Evolutionary conservation across 1,140 invertebrate genomes (phyloP), one percentile per base, ranked within the genome.

Genomic region (Tetramorium simillimum): DNA sequence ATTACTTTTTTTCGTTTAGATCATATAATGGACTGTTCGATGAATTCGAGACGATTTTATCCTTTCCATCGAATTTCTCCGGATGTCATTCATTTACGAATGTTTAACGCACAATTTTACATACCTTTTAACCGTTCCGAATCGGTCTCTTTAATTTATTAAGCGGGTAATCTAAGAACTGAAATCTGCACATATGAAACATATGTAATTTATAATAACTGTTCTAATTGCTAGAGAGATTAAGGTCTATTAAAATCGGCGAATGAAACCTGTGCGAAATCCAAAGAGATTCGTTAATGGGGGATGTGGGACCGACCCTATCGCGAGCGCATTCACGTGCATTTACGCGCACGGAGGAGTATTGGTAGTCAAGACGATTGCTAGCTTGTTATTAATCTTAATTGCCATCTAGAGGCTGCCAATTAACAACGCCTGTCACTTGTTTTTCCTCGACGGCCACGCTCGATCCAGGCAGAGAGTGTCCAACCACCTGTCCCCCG

Each of bases 391-490:
- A 92, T 94, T 94, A 94, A 94, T 94, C 93, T 94, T 94, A 94
- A 94, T 94, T 93, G 93, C 92, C 92, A 94, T 94, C 93, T 93
- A 91, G 91, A 93, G 90, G 85, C 90, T 93, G 93, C 93, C 93
- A 94, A 94, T 94, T 94, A 94, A 94, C 93, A 93, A 94, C 93
- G 93, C 93, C 93, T 94, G 93, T 94, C 93, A 94, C 78, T 92
- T 88, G 84, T 91, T 92, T 91, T 92, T 89, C 62, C 62, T 75
- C 86, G 70, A 40, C 51, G 56, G 46, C 60, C 46, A 28, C 21
- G 62, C 69, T 85, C 89, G 78, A 89, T 88, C 63, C 80, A 33
- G 10, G 4, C 49, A 78, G 76, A 63, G 77, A 76, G 73, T 73
- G 67, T 56, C 53, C 76, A 75, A 76, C 77, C 84, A 62, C 56